Base-by-base conservation (phyloP, 2,888 invertebrate species). In the Tigriopus californicus region DNA sequence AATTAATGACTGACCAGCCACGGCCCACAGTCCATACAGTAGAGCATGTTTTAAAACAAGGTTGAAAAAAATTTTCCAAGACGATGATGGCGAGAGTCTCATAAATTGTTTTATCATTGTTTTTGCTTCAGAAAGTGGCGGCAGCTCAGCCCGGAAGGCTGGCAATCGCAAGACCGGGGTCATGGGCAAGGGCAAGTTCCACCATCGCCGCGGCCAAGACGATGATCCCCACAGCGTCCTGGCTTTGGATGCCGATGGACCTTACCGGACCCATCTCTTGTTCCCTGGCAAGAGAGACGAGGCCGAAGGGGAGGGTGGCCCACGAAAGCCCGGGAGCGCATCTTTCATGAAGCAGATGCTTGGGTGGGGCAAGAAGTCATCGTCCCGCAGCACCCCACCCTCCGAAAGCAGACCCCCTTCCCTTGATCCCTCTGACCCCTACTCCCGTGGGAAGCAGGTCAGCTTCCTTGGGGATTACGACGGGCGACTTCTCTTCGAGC, bases 161-260 rank as follows among this genome's bases (percentile, higher is more conserved):
- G 59, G 59, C 13, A 42, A 46, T 41, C 33, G 52, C 52, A 33
- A 33, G 22, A 49, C 15, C n/a, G 59, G 59, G 13, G n/a, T 53
- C 18, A 53, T 59, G 51, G 59, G 33, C 52, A 59, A 59, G 44
- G 41, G 59, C 42, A 59, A 59, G 42, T 13, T 22, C 40, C 59
- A 49, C 15, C 42, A 52, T 22, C 40, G 59, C n/a, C 52, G 42
- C 10, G 59, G 51, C 6, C 33, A 33, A 11, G 20, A n/a, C 6
- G 59, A 49, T 15, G 41, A 52, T n/a, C 18, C 24, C n/a, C 51
- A 46, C 11, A 49, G 58, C 1, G 15, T 20, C 33, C 25, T 48
- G 15, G 18, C 41, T 25, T 24, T 59, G 18, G 44, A 59, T 22
- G 22, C 25, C 8, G 52, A 49, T 5, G 49, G 49, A n/a, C 25